Conservation (phyloP, 1,140 invertebrate genomes). For the Halictus rubicundus region DNA sequence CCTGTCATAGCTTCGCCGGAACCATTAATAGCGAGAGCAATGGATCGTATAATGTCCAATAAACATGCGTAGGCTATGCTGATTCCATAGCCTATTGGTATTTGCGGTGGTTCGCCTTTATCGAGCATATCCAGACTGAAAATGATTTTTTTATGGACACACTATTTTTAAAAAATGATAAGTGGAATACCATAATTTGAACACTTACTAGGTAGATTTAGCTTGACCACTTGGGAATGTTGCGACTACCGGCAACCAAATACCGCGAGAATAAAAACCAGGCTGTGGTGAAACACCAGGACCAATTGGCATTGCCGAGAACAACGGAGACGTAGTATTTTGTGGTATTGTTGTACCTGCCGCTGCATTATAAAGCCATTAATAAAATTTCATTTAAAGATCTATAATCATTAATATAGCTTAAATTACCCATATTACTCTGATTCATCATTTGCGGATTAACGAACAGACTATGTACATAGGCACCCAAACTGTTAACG, state of each 20-base stretch:
- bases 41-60: constrained; percentile 92
- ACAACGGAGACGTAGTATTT: constrained; percentile 85
- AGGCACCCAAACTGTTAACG: constrained; percentile 95
- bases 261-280: constrained; percentile 95
- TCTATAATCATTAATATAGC: constrained; percentile 35
- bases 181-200: neutral
- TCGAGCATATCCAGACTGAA: constrained; percentile 96
- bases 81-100: constrained; percentile 97
- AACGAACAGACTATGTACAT: constrained; percentile 96
- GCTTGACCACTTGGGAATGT: constrained; percentile 92
- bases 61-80: constrained; percentile 96
- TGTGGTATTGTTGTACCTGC: constrained; percentile 78
- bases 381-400: constrained; percentile 27
- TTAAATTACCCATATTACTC: constrained; percentile 72
- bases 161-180: neutral
- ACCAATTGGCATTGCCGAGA: constrained; percentile 86
- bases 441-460: constrained; percentile 82
- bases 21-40: constrained; percentile 86
- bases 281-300: constrained; percentile 92
- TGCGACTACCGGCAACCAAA: constrained; percentile 93
- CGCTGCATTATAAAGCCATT: constrained; percentile 31
- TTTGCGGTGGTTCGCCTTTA: constrained; percentile 94
- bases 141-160: constrained; percentile 12
- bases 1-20: constrained; percentile 74
- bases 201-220: constrained; percentile 92